Percentiles rank a stretch among this genome's conserved stretches.
Evolutionary conservation across 2,113 vertebrate species (phyloP).

Genomic region (Clupea harengus): DNA sequence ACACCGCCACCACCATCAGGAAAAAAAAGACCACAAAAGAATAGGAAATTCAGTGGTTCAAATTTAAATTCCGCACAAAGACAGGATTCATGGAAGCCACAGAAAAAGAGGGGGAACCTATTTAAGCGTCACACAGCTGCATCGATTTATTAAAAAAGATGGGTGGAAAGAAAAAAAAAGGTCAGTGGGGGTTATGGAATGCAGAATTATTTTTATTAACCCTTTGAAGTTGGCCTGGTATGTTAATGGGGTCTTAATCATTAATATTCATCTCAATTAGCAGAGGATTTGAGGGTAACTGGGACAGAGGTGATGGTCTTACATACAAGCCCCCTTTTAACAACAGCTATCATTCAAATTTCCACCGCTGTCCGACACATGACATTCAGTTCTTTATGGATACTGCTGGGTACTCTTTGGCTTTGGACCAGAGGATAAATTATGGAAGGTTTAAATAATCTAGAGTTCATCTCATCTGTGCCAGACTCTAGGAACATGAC

Average conservation of each 20-base stretch:
- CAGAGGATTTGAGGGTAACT: conserved; percentile 1
- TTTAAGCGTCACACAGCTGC: conserved; percentile 80
- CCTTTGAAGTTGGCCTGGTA: conserved; percentile 51
- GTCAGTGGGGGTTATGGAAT: conserved; percentile 60
- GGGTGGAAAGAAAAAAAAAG: conserved; percentile 62
- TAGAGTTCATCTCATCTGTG: background rate
- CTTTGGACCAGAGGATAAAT: background rate
- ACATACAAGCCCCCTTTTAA: background rate
- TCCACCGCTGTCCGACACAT: background rate
- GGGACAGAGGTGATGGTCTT: background rate
- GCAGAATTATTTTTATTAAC: conserved; percentile 72
- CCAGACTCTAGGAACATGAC: background rate
- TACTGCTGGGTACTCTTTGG: background rate
- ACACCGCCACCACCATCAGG: conserved; percentile 40
- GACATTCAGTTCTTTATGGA: background rate
- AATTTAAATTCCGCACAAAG: conserved; percentile 67
- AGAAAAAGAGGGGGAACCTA: conserved; percentile 64
- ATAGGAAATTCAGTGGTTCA: conserved; percentile 57
- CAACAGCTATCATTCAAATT: background rate
- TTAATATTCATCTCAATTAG: conserved; percentile 47
- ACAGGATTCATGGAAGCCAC: conserved; percentile 73
- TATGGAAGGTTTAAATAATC: conserved; percentile 10
- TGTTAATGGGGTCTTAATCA: conserved; percentile 61
- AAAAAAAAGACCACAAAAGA: conserved; percentile 63
- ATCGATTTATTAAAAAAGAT: conserved; percentile 76